Evolutionary conservation across 2,113 vertebrate genomes (phyloP).

Genomic region (Prietella phreatophila): DNA sequence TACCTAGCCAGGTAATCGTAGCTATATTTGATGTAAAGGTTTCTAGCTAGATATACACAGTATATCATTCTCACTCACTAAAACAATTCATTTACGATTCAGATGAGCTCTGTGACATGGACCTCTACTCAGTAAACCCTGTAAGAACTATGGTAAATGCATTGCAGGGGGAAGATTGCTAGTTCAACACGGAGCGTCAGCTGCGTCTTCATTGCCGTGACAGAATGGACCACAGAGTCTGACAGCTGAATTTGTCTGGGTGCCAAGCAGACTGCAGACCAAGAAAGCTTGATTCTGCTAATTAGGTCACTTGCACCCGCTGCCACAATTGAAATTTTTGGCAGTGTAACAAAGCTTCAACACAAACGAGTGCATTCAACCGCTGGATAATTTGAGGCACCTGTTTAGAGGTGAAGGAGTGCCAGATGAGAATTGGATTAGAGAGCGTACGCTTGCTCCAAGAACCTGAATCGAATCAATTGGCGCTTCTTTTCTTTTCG

Average conservation of each 20-base stretch:
- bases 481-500: slow-evolving; percentile 34
- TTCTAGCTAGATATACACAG: background rate
- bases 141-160: background rate
- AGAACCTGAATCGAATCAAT: slow-evolving; percentile 50
- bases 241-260: slow-evolving; percentile 44
- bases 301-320: slow-evolving; percentile 55
- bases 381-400: slow-evolving; percentile 47
- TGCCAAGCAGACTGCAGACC: slow-evolving; percentile 15
- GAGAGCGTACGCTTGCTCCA: slow-evolving; percentile 35
- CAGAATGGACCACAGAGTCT: slow-evolving; percentile 34
- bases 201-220: slow-evolving; percentile 24
- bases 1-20: background rate
- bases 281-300: slow-evolving; percentile 50
- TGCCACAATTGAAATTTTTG: slow-evolving; percentile 45
- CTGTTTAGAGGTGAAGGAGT: slow-evolving; percentile 54
- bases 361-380: slow-evolving; percentile 35
- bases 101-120: background rate
- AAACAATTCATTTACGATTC: background rate
- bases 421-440: slow-evolving; percentile 45
- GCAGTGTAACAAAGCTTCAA: slow-evolving; percentile 33
- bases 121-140: background rate
- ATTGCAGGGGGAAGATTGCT: background rate
- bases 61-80: background rate
- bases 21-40: slow-evolving; percentile 8
- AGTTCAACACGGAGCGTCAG: background rate